Percentiles rank a stretch among this genome's conserved stretches.
phyloP scores from a whole-genome alignment of 2,113 vertebrate species.

The Amblyornis subalaris region DNA sequence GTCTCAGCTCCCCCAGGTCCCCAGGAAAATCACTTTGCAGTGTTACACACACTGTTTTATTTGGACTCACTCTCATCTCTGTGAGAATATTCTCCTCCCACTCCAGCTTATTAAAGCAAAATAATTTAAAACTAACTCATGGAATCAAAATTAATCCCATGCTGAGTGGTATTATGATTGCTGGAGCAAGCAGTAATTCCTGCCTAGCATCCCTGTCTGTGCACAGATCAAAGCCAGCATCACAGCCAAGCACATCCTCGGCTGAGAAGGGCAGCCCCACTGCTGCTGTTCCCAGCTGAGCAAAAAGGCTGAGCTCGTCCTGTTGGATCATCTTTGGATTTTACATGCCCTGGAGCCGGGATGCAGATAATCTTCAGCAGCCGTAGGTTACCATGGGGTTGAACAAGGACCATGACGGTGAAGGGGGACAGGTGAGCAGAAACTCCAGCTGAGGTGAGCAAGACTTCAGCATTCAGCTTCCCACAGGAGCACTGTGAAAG shows the following conservation, averaged over 20 bases:
- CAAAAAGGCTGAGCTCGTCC: background rate
- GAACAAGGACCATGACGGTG: background rate
- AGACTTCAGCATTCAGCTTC: background rate
- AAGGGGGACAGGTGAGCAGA: background rate
- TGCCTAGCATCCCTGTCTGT: background rate
- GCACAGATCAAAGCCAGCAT: background rate
- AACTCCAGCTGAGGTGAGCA: background rate
- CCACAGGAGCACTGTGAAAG: background rate
- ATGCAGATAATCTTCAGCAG: background rate
- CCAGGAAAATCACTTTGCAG: background rate
- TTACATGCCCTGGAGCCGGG: background rate
- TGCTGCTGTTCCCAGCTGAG: background rate
- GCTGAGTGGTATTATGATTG: slow-evolving; percentile 35
- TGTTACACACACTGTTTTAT: background rate
- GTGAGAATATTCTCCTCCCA: slow-evolving; percentile 4
- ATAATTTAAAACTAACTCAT: slow-evolving; percentile 11
- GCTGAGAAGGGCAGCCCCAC: background rate
- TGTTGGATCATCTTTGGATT: background rate
- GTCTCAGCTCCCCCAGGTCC: background rate
- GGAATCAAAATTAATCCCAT: slow-evolving; percentile 30
- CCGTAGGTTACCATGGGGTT: background rate
- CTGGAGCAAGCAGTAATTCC: slow-evolving; percentile 25
- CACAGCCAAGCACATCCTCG: background rate
- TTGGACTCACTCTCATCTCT: background rate
- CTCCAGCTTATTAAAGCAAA: background rate